Evolutionary conservation across 2,113 vertebrate genomes (phyloP), one percentile per base, ranked within the genome.

Genomic region (Alligator mississippiensis): DNA sequence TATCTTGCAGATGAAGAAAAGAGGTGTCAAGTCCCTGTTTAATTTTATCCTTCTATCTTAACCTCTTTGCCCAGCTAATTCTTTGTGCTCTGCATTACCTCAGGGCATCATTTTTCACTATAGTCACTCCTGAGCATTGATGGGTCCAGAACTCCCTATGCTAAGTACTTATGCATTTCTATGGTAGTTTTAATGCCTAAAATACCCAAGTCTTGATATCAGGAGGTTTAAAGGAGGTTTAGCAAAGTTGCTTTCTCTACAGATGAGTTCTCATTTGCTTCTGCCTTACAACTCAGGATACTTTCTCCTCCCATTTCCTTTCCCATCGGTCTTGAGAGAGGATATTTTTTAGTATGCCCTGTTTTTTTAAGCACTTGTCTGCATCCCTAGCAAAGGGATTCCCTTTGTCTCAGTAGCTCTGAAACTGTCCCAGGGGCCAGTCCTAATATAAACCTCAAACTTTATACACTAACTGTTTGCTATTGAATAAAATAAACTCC

Each of bases 271-370:
- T 60, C 0, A 0, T 91, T 18, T 2, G 0, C 89, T 89, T 64
- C 87, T n/a, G 60, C 92, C 87, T 93, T 90, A 27, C 76, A 87
- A 93, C 95, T 96, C 94, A 95, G 95, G 95, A 93, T 64, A 87
- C 28, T 92, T 93, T 86, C 68, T 38, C 47, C 21, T 82, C 89
- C 88, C 89, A 62, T 22, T 93, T 89, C 79, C 66, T 86, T 85
- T 64, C 82, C 61, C 84, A 27, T 34, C 1, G 1, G 9, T 85
- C 70, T 74, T 25, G 47, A 81, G 79, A 34, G n/a, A 70, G 55
- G 88, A 88, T 61, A 63, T 38, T 62, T 57, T 47, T 76, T 70
- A 15, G 74, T 89, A 24, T 86, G 58, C 28, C 62, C 79, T 15
- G 11, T 61, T 60, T 88, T 79, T 80, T 55, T 85, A 85, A 95